These are phyloP conservation scores for Hypanus sabinus DNA, from an alignment of 2,113 vertebrate species.

Conservation along the genomic window DNA sequence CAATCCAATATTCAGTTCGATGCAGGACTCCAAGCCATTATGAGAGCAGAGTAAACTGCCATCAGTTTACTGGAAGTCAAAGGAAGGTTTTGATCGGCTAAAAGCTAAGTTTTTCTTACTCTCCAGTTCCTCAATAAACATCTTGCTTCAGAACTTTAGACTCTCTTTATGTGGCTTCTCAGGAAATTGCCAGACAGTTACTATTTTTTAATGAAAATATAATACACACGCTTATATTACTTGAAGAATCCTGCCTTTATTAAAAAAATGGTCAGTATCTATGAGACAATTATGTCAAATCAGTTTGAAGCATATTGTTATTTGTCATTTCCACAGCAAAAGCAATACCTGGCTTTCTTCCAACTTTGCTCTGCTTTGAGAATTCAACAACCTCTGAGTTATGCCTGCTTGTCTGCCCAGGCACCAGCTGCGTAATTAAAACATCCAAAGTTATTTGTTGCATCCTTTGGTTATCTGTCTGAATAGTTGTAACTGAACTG, in stretches of 20 bases:
- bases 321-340: background rate
- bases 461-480: background rate
- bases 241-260: background rate
- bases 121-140: background rate
- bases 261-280: background rate
- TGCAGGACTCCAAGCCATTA: background rate
- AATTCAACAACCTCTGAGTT: background rate
- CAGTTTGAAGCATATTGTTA: slow-evolving; percentile 9
- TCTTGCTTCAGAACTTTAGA: too few species aligned
- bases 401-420: background rate
- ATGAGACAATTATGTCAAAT: background rate
- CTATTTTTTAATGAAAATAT: background rate
- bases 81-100: background rate
- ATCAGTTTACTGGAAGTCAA: background rate
- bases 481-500: background rate
- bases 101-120: background rate
- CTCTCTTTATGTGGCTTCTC: background rate
- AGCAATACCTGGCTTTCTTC: background rate
- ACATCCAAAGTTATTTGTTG: too few species aligned
- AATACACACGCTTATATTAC: background rate
- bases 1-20: background rate
- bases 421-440: too few species aligned
- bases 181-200: background rate
- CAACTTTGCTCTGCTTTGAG: background rate
- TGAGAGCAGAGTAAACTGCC: background rate